These are phyloP conservation scores for Chrosomus eos DNA, from an alignment of 2,797 vertebrate genomes.

Conservation along the genomic window DNA sequence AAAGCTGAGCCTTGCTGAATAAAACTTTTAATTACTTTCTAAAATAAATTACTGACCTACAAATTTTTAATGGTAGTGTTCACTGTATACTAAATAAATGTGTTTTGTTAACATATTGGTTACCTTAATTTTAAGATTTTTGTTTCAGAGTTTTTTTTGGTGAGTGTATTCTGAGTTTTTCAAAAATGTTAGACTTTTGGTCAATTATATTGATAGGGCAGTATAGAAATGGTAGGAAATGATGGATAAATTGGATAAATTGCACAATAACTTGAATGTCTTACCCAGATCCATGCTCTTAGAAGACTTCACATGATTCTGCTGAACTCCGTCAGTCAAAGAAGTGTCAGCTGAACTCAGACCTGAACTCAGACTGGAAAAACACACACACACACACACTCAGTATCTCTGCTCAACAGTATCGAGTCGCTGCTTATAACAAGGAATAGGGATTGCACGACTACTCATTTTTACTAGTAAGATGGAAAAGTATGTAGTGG, in stretches of 20 bases:
- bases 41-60: too few relatives aligned
- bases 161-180: neutral
- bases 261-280: constrained; percentile 62
- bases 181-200: neutral
- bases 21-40: too few relatives aligned
- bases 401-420: neutral
- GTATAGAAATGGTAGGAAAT: neutral
- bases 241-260: neutral
- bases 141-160: neutral
- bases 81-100: too few relatives aligned
- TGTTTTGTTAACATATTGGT: neutral
- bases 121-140: neutral
- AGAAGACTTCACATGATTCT: constrained; percentile 90
- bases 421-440: neutral
- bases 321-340: constrained; percentile 64
- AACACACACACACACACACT: constrained; percentile 29
- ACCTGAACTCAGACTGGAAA: constrained; percentile 54
- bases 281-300: constrained; percentile 98
- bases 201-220: neutral
- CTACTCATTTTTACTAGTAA: too few relatives aligned
- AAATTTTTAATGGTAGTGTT: too few relatives aligned
- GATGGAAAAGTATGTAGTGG: neutral
- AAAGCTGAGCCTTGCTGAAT: too few relatives aligned
- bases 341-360: constrained; percentile 57
- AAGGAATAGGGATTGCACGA: neutral